These are phyloP conservation scores for Trichogramma evanescens DNA, from an alignment of 2,888 invertebrate genomes.

Conservation along the genomic window DNA sequence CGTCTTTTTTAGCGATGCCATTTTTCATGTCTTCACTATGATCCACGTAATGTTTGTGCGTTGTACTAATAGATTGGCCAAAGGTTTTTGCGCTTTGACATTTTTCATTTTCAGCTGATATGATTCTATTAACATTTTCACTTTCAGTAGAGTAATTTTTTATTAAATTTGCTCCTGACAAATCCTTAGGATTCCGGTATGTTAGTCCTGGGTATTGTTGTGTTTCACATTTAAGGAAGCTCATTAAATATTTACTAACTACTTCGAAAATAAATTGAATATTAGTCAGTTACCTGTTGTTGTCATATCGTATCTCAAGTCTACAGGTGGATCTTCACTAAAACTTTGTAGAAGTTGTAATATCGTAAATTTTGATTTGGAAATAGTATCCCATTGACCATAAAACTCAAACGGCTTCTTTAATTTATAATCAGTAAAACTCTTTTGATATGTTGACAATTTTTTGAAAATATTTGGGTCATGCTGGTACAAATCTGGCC, in stretches of 20 bases:
- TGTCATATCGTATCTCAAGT: slow-evolving; percentile 3
- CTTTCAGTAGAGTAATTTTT: slow-evolving; percentile 6
- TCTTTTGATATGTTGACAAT: slow-evolving; percentile 1
- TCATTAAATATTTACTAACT: neutral
- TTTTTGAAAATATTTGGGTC: slow-evolving; percentile 18
- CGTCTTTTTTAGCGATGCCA: slow-evolving; percentile 40
- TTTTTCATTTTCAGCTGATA: too few species aligned
- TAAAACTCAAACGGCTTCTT: neutral
- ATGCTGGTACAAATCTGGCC: slow-evolving; percentile 12
- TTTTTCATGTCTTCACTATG: slow-evolving; percentile 36
- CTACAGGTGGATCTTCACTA: neutral
- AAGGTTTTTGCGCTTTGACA: too few species aligned
- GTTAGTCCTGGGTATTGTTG: slow-evolving; percentile 7
- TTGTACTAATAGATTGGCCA: too few species aligned
- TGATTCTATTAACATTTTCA: neutral
- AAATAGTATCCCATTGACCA: neutral
- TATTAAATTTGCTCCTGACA: slow-evolving; percentile 1
- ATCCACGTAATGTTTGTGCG: slow-evolving; percentile 36
- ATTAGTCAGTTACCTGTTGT: slow-evolving; percentile 9
- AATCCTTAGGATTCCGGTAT: slow-evolving; percentile 3
- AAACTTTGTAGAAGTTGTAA: slow-evolving; percentile 12
- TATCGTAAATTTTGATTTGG: slow-evolving; percentile 7
- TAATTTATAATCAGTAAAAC: neutral
- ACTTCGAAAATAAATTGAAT: neutral
- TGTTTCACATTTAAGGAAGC: neutral